Conservation (phyloP, 2,888 invertebrate genomes). For the Tachina lurida region DNA sequence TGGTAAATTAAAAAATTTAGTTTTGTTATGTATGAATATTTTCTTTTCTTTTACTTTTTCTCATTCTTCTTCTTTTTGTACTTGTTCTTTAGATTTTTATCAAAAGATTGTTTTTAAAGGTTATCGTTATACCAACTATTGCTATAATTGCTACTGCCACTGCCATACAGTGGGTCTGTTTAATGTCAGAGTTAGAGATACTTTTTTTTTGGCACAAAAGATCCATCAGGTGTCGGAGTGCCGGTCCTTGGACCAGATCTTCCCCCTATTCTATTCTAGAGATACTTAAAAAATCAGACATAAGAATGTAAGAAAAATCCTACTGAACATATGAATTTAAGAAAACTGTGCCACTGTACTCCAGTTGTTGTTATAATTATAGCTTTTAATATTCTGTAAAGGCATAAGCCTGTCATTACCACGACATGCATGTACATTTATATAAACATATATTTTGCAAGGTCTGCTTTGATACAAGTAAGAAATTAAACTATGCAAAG, state of each 20-base stretch:
- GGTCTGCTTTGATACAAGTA: conserved; percentile 56
- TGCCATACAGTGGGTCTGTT: background rate
- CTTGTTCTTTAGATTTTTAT: conserved; percentile 44
- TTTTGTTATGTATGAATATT: background rate
- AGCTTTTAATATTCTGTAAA: conserved; percentile 48
- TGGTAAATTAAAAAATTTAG: background rate
- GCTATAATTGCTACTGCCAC: conserved; percentile 12
- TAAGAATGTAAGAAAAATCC: too few species aligned
- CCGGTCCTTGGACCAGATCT: too few species aligned
- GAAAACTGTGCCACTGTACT: too few species aligned
- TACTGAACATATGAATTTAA: too few species aligned
- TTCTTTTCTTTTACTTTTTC: background rate
- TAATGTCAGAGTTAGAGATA: too few species aligned
- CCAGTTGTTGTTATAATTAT: conserved; percentile 32
- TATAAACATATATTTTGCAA: conserved; percentile 48
- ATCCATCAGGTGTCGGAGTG: too few species aligned
- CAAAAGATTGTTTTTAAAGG: conserved; percentile 40
- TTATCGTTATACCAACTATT: conserved; percentile 33
- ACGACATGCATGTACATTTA: conserved; percentile 46
- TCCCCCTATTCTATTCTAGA: too few species aligned
- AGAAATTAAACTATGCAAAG: conserved; percentile 61
- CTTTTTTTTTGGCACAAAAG: too few species aligned
- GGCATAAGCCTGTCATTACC: conserved; percentile 60
- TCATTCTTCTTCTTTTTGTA: background rate
- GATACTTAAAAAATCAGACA: too few species aligned